Conservation (phyloP, 2,113 vertebrate genomes). For the Mus pahari region DNA sequence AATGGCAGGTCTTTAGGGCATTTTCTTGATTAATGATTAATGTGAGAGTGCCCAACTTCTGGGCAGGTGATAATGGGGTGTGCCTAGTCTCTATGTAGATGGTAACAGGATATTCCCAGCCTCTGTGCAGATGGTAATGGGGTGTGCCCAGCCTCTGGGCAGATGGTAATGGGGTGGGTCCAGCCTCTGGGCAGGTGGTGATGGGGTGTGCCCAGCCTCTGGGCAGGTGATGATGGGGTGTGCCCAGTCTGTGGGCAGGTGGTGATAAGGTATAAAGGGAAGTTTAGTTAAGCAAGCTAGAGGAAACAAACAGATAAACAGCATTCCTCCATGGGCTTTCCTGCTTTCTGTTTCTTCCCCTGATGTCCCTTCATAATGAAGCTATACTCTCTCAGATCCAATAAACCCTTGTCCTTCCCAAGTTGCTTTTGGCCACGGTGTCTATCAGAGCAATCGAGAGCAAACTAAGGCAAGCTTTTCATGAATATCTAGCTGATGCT, state of each 20-base stretch:
- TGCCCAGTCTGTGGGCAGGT: too few species aligned
- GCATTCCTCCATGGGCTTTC: not conserved
- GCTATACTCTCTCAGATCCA: not conserved
- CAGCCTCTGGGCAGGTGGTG: too few species aligned
- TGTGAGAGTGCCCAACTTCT: not conserved
- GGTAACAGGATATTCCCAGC: too few species aligned
- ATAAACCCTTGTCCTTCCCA: not conserved
- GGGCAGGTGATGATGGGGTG: too few species aligned
- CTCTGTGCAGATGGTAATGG: too few species aligned
- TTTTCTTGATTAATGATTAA: not conserved
- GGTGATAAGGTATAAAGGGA: not conserved
- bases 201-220: too few species aligned
- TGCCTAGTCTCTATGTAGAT: too few species aligned
- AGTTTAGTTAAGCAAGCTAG: not conserved
- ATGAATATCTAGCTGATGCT: not conserved
- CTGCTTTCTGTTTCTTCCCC: not conserved
- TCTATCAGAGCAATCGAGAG: not conserved
- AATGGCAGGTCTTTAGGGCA: not conserved
- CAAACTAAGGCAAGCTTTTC: not conserved
- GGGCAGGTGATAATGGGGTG: not conserved
- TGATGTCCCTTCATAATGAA: not conserved
- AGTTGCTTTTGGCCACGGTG: not conserved
- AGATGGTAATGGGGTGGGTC: too few species aligned
- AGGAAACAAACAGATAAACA: not conserved
- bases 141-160: too few species aligned